These are phyloP conservation scores for Caenorhabditis briggsae DNA, from an alignment of 1,140 invertebrate genomes.

Conservation along the genomic window DNA sequence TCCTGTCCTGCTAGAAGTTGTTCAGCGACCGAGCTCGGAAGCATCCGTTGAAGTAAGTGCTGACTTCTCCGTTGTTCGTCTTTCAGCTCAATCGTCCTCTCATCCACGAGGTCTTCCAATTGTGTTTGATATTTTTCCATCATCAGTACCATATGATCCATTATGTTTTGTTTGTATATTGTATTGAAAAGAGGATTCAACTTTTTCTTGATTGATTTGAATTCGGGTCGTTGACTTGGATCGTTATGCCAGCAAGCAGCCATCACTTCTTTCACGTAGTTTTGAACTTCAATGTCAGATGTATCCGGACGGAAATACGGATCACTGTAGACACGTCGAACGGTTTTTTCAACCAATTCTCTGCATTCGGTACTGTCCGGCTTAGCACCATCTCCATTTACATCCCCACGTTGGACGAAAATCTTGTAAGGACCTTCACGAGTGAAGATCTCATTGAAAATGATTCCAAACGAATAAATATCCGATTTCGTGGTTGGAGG, in stretches of 20 bases:
- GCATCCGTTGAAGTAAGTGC: slow-evolving; percentile 89
- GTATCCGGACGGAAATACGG: slow-evolving; percentile 67
- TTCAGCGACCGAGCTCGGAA: slow-evolving; percentile 82
- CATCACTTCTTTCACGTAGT: slow-evolving; percentile 65
- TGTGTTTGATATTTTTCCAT: slow-evolving; percentile 88
- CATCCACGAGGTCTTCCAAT: slow-evolving; percentile 89
- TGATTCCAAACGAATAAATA: slow-evolving; percentile 93
- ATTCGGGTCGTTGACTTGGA: slow-evolving; percentile 79
- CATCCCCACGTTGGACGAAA: slow-evolving; percentile 15
- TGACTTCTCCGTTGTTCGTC: slow-evolving; percentile 97
- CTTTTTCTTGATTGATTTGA: slow-evolving; percentile 75
- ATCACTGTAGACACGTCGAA: slow-evolving; percentile 62
- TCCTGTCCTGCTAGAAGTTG: slow-evolving; percentile 73
- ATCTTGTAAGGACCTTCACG: slow-evolving; percentile 82
- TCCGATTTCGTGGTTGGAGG: slow-evolving; percentile 83
- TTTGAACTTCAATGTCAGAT: slow-evolving; percentile 69
- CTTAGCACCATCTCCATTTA: slow-evolving; percentile 32
- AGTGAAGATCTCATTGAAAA: slow-evolving; percentile 87
- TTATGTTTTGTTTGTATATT: slow-evolving; percentile 85
- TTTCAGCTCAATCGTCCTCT: slow-evolving; percentile 90
- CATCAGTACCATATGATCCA: slow-evolving; percentile 83
- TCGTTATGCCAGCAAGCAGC: slow-evolving; percentile 78
- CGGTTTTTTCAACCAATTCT: slow-evolving; percentile 56
- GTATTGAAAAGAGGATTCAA: slow-evolving; percentile 73
- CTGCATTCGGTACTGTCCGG: slow-evolving; percentile 14